Evolutionary conservation across 2,113 vertebrate species (phyloP), one percentile per base, ranked within the genome.

Genomic region (Megaptera novaeangliae): DNA sequence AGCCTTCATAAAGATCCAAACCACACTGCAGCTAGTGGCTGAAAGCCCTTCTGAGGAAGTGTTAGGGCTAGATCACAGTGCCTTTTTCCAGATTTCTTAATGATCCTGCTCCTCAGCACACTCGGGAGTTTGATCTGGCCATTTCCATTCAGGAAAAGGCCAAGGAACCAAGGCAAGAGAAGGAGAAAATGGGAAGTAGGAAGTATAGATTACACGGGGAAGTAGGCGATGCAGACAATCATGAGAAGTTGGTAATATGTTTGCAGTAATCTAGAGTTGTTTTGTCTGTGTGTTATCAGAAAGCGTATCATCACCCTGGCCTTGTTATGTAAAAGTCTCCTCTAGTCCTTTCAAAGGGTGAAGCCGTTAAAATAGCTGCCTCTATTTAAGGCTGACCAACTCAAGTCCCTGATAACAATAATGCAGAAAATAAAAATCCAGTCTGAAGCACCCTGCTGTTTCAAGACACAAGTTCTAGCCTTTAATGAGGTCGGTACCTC

Each of bases 161-260:
- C 18, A 98, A 98, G 95, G 83, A 98, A 77, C 34, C 95, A 15
- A 97, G 96, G 92, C 88, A 94, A 46, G 97, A 96, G 94, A 99
- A 57, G 98, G 34, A 98, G 95, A 59, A 98, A 97, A 90, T 98
- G 98, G 99, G 99, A 99, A 95, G 98, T 98, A 68, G 99, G 99
- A 7, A 97, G 92, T 10, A 97, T 80, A 4, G 99, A 99, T 97
- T 99, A 99, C 72, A 90, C 98, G 97, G 99, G 99, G 41, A 98
- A 98, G 93, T 98, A 99, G 15, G 96, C 98, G 46, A 99, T 99
- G 95, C 98, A 11, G 98, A 99, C 97, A 99, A 99, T 57, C 98
- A 98, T 86, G 98, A 97, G 93, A 99, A 98, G 97, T 82, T 99
- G 91, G 98, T 99, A 95, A 85, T 96, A n/a, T 99, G 99, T 98